These are phyloP conservation scores for Sebastiscus albofasciatus DNA, from an alignment of 2,797 vertebrate species.

Conservation along the genomic window DNA sequence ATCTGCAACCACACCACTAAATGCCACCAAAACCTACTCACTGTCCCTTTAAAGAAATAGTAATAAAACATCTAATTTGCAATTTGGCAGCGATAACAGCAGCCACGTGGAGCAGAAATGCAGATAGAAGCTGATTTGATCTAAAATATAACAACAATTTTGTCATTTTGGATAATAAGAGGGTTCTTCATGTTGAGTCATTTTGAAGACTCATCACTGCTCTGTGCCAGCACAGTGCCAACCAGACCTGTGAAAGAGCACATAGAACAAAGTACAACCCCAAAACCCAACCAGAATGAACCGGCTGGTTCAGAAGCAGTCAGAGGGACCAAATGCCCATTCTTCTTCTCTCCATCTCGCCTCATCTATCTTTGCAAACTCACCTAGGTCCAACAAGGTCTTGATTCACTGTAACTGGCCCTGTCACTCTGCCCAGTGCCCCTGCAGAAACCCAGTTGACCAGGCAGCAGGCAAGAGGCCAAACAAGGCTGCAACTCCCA, in stretches of 20 bases:
- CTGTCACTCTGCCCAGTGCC: conserved; percentile 49
- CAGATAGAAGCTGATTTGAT: background rate
- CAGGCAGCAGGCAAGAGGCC: conserved; percentile 49
- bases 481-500: conserved; percentile 45
- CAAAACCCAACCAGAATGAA: conserved; percentile 54
- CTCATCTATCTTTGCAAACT: conserved; percentile 44
- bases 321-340: conserved; percentile 30
- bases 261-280: conserved; percentile 4
- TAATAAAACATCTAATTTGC: background rate
- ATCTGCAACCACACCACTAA: too few relatives aligned
- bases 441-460: conserved; percentile 45
- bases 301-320: conserved; percentile 28
- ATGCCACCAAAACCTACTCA: too few relatives aligned
- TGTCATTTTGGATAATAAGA: background rate
- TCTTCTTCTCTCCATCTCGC: conserved; percentile 19
- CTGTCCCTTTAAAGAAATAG: background rate
- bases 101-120: background rate
- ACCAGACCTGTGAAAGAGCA: conserved; percentile 6
- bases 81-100: background rate
- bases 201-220: background rate
- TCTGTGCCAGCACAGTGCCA: conserved; percentile 1
- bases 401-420: conserved; percentile 49
- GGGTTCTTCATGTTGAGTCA: background rate
- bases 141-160: background rate
- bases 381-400: conserved; percentile 56